Base-by-base conservation (phyloP, 2,113 vertebrate genomes). In the Prunella fulvescens region DNA sequence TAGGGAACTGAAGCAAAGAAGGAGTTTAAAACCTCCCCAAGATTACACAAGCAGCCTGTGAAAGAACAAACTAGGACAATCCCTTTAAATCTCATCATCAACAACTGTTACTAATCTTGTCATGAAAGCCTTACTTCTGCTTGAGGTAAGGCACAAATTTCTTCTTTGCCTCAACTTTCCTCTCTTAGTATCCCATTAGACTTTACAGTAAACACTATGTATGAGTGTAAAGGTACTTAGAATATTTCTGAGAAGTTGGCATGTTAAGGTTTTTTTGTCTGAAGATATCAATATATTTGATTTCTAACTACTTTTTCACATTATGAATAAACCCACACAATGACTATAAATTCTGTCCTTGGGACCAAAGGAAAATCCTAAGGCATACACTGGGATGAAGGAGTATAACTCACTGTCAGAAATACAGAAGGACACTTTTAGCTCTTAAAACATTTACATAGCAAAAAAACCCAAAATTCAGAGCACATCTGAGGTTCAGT, bases 61-160 rank as follows among this genome's bases (percentile, higher is more conserved):
- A 40, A 67, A 93, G 87, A 89, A 81, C 70, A 81, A 95, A 87
- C 65, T 33, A 81, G 90, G 54, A 78, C 88, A 92, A 91, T 87
- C 78, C 78, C 26, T 60, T 91, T 88, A 92, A 88, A 88, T 64
- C 53, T 86, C 48, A 64, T 82, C 65, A 76, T 50, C 60, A 80
- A 71, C 57, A 86, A 72, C 66, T 64, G 80, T 69, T 91, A 82
- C 42, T 70, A 66, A 87, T 81, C 88, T 81, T 84, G 31, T 90
- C 90, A 93, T 10, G 42, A 93, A 87, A 93, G 47, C 42, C 33
- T 65, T 62, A 78, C 45, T 86, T 92, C 74, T 93, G 40, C 42
- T 78, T 66, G 51, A 91, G 56, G 39, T 84, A 45, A 84, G 33
- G 51, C 56, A 81, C 23, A n/a, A 84, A 84, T 93, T 93, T 87